phyloP scores from a whole-genome alignment of 1,140 invertebrate species.

The Frieseomelitta varia region DNA sequence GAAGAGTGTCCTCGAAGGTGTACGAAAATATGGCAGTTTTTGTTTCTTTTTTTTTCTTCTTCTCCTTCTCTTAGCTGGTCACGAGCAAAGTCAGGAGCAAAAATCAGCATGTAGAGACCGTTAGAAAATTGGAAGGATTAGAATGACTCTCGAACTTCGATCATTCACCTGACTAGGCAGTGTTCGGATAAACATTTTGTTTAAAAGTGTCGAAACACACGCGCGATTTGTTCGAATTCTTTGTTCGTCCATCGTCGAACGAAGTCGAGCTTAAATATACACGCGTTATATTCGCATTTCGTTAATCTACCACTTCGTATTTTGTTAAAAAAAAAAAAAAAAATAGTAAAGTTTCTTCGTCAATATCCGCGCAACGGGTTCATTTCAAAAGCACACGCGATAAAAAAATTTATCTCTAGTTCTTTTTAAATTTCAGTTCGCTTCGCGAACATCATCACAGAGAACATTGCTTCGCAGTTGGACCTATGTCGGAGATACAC shows the following conservation, averaged over 20 bases:
- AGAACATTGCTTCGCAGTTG: not conserved
- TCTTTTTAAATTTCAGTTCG: slow-evolving; percentile 1
- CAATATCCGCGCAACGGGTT: not conserved
- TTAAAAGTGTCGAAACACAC: not conserved
- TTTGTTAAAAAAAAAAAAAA: not conserved
- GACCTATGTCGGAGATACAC: slow-evolving; percentile 3
- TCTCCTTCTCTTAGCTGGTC: not conserved
- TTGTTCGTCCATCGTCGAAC: not conserved
- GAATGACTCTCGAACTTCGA: not conserved
- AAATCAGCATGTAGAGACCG: not conserved
- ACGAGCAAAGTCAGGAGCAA: not conserved
- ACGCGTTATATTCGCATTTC: not conserved
- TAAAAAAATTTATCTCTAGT: not conserved
- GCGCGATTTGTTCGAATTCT: not conserved
- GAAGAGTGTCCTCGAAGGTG: not conserved
- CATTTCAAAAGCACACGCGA: not conserved
- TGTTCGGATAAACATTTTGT: slow-evolving; percentile 20
- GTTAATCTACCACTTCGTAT: not conserved
- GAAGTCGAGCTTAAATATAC: not conserved
- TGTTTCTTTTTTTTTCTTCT: not conserved
- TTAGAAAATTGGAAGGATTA: not conserved
- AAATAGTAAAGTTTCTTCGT: not conserved
- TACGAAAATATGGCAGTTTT: slow-evolving; percentile 38
- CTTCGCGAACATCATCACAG: slow-evolving; percentile 21
- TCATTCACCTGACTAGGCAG: slow-evolving; percentile 29